These are phyloP conservation scores for Nasonia giraulti DNA, from an alignment of 1,140 invertebrate species.

Conservation along the genomic window DNA sequence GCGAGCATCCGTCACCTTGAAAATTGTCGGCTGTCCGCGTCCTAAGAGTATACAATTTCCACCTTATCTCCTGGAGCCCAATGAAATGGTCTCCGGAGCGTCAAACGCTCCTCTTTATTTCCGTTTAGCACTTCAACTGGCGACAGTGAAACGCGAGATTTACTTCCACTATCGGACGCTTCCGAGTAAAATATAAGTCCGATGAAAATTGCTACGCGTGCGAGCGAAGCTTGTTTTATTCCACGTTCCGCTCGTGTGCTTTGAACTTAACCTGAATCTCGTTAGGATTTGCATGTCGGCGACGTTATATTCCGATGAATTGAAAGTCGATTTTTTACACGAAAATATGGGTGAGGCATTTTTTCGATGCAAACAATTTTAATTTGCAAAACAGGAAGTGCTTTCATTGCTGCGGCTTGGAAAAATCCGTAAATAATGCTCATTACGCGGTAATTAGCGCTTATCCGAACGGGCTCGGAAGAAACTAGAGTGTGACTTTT, in stretches of 20 bases:
- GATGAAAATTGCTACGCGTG: background rate
- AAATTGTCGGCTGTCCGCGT: background rate
- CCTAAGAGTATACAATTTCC: background rate
- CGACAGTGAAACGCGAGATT: background rate
- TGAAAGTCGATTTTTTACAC: too few species aligned
- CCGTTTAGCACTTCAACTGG: background rate
- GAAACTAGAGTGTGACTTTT: conserved; percentile 47
- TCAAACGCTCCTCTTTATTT: background rate
- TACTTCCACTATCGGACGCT: background rate
- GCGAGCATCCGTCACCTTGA: background rate
- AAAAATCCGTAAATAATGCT: background rate
- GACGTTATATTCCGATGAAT: too few species aligned
- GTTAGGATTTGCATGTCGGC: background rate
- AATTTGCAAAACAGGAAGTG: background rate
- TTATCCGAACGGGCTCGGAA: background rate
- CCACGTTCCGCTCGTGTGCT: too few species aligned
- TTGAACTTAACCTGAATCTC: too few species aligned
- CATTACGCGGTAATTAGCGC: conserved; percentile 14
- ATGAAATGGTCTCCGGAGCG: background rate
- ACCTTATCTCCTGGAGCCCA: background rate
- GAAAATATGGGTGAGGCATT: background rate
- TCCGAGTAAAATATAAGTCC: background rate
- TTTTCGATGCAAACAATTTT: background rate
- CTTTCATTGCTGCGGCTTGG: background rate
- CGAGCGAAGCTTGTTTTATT: too few species aligned